Evolutionary conservation across 2,113 vertebrate species (phyloP).

Genomic region (Pachycephala philippinensis): DNA sequence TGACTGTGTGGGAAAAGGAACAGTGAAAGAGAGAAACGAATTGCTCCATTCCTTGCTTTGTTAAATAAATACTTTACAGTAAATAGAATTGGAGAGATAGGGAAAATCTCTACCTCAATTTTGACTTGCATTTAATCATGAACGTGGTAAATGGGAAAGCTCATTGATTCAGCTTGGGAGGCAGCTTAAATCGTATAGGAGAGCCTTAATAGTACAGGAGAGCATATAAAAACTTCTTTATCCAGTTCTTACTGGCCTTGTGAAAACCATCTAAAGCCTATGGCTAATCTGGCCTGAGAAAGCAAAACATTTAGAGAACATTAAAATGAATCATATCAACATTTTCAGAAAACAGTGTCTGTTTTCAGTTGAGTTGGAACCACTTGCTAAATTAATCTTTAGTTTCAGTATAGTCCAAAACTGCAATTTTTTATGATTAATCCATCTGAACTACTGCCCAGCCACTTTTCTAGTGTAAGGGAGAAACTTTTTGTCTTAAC

Average conservation of each 20-base stretch:
- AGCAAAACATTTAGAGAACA: background rate
- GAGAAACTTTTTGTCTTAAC: background rate
- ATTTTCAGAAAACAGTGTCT: background rate
- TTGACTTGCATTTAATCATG: constrained; percentile 2
- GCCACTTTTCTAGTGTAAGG: background rate
- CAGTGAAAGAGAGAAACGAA: background rate
- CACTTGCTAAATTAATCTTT: background rate
- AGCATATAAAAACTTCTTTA: background rate
- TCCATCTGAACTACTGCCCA: background rate
- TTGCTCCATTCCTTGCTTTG: background rate
- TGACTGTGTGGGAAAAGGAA: background rate
- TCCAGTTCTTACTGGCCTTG: background rate
- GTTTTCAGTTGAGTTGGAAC: background rate
- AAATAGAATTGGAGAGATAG: background rate
- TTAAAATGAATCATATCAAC: background rate
- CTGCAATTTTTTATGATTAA: background rate
- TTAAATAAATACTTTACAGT: background rate
- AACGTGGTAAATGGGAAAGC: background rate
- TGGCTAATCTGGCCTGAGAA: background rate
- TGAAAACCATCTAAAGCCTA: background rate
- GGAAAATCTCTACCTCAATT: background rate
- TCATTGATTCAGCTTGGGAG: background rate
- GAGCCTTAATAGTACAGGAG: background rate
- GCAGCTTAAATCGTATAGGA: background rate
- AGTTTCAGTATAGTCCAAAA: background rate